phyloP scores from a whole-genome alignment of 1,140 invertebrate species.

The Achroia grisella region DNA sequence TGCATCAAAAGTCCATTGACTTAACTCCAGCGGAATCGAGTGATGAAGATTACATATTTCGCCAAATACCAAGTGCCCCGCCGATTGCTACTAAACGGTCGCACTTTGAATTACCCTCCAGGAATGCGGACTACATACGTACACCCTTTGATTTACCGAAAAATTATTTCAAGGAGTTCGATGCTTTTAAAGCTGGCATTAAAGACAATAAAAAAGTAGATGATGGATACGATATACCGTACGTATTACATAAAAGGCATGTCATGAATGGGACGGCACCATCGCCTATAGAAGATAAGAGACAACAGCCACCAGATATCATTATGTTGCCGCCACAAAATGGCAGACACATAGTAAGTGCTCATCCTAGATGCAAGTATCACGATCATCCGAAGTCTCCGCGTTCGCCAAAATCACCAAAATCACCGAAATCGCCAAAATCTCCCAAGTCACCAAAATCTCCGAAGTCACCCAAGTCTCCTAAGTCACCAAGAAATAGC shows the following conservation, averaged over 20 bases:
- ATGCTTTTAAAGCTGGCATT: constrained; percentile 68
- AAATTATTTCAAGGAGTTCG: constrained; percentile 76
- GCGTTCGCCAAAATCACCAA: constrained; percentile 74
- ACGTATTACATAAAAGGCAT: constrained; percentile 86
- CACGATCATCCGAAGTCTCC: constrained; percentile 73
- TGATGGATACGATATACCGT: constrained; percentile 83
- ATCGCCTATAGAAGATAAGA: constrained; percentile 60
- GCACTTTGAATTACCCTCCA: constrained; percentile 78
- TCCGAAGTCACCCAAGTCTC: constrained; percentile 75
- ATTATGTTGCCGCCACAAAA: constrained; percentile 63
- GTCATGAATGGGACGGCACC: constrained; percentile 87
- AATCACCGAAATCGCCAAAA: constrained; percentile 73
- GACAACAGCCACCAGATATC: constrained; percentile 70
- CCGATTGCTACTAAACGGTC: constrained; percentile 79
- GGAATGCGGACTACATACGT: constrained; percentile 61
- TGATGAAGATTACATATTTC: constrained; percentile 84
- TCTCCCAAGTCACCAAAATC: constrained; percentile 74
- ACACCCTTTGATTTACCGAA: constrained; percentile 75
- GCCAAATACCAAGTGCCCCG: constrained; percentile 81
- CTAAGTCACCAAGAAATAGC: constrained; percentile 73
- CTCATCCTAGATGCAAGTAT: constrained; percentile 65
- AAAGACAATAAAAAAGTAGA: constrained; percentile 59
- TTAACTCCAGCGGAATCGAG: constrained; percentile 87
- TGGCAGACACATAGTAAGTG: constrained; percentile 62
- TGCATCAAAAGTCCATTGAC: constrained; percentile 91